Evolutionary conservation across 2,888 invertebrate genomes (phyloP).

Genomic region (Protodeltote pygarga): DNA sequence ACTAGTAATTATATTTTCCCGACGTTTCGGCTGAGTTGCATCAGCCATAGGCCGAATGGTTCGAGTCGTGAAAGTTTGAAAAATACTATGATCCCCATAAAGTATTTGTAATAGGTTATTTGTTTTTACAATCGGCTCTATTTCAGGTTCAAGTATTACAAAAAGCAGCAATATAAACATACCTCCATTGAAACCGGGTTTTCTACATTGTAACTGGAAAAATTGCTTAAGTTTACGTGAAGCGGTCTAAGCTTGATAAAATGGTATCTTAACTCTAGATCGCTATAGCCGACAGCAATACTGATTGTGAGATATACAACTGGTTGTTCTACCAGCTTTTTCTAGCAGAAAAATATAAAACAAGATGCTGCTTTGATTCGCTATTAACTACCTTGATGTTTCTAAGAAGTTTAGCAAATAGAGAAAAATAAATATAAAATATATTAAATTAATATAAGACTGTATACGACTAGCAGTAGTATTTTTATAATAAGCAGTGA

Average conservation of each 20-base stretch:
- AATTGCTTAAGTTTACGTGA: constrained; percentile 50
- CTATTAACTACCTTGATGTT: neutral
- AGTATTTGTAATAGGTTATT: too few species aligned
- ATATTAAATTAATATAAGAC: too few species aligned
- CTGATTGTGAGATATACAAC: constrained; percentile 56
- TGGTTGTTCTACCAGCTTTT: constrained; percentile 42
- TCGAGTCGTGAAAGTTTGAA: too few species aligned
- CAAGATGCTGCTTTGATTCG: constrained; percentile 1
- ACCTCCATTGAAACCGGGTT: constrained; percentile 18
- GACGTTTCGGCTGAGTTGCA: too few species aligned
- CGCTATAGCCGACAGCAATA: constrained; percentile 56
- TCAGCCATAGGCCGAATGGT: too few species aligned
- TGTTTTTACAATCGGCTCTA: too few species aligned
- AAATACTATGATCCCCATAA: too few species aligned
- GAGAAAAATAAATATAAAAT: neutral
- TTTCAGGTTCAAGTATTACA: constrained; percentile 1
- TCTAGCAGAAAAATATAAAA: constrained; percentile 21
- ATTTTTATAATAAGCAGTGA: too few species aligned
- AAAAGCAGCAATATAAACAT: constrained; percentile 13
- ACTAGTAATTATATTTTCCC: too few species aligned
- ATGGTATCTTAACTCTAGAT: constrained; percentile 52
- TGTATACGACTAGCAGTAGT: too few species aligned
- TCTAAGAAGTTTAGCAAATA: neutral
- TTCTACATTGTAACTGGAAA: constrained; percentile 36
- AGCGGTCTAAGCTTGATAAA: constrained; percentile 50